These are phyloP conservation scores for Trichacis sp. DNA, from an alignment of 2,888 invertebrate genomes.

Conservation along the genomic window DNA sequence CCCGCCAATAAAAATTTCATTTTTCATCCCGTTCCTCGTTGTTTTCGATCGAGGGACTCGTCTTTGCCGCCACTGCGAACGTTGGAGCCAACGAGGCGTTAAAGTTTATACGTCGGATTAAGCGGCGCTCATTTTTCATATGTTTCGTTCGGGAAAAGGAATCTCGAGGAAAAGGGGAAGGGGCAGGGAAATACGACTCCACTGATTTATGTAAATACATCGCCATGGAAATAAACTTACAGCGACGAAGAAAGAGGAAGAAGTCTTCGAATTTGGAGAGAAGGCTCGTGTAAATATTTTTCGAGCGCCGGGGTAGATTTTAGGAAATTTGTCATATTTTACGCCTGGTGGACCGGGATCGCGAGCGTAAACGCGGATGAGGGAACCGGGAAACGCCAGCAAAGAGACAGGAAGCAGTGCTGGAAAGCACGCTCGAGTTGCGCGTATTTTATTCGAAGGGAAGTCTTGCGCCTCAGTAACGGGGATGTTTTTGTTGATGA, in stretches of 20 bases:
- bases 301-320: slow-evolving; percentile 29
- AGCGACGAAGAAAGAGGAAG: slow-evolving; percentile 5
- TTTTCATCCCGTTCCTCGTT: too few species aligned
- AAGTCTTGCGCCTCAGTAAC: background rate
- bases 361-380: slow-evolving; percentile 19
- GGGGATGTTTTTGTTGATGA: too few species aligned
- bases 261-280: slow-evolving; percentile 29
- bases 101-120: slow-evolving; percentile 28
- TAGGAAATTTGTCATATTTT: slow-evolving; percentile 33
- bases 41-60: background rate
- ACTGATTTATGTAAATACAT: slow-evolving; percentile 36
- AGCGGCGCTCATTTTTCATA: slow-evolving; percentile 22
- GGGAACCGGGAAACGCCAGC: slow-evolving; percentile 24
- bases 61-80: too few species aligned
- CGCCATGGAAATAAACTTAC: slow-evolving; percentile 33
- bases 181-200: slow-evolving; percentile 10
- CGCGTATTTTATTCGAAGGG: background rate
- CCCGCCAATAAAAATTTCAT: slow-evolving; percentile 13
- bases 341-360: slow-evolving; percentile 26
- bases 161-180: slow-evolving; percentile 23
- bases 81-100: slow-evolving; percentile 18
- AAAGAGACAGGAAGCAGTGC: too few species aligned
- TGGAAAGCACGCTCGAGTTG: slow-evolving; percentile 12
- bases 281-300: slow-evolving; percentile 36
- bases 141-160: slow-evolving; percentile 17